Base-by-base conservation (phyloP, 2,888 invertebrate species). In the Drosophila multiciliata region DNA sequence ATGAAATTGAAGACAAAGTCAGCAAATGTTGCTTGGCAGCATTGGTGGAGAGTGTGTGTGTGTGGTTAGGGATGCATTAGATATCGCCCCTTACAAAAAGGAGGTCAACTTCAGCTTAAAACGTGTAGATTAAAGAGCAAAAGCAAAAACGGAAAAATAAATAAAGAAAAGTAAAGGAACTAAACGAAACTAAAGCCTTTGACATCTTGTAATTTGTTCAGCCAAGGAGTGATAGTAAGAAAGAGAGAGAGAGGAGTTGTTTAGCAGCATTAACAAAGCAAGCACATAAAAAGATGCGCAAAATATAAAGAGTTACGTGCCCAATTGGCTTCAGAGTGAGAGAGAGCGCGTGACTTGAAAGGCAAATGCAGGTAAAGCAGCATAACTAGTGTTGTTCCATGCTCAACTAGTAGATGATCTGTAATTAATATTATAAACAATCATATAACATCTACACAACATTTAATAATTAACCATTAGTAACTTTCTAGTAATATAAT, bases 321-420 rank as follows among this genome's bases (percentile, higher is more conserved):
- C 64, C 9, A 55, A 69, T 82, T 78, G 80, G 53, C 36, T 36
- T 49, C 12, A 35, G 53, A 53, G 35, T 15, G 65, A 71, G 52
- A 59, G 61, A 55, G 53, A 36, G 75, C 75, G 81, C 83, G 82
- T 83, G 82, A 83, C 82, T 82, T 71, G 80, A 75, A 80, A 75
- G 69, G 61, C 79, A 77, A 78, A 83, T 71, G 66, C 64, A 69
- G 62, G 70, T 67, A 38, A 52, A 63, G 62, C 57, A 59, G 26
- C 17, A 53, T 29, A 20, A 29, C 6, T 29, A 8, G 29, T 23
- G 29, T 12, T 1, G 9, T 7, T 7, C 2, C 11, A 17, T 53
- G 36, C 11, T 3, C 11, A 29, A 29, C 50, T 5, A 23, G 5
- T 2, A 32, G 11, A 42, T 57, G 50, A 50, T 26, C 12, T 42